Evolutionary conservation across 2,888 invertebrate genomes (phyloP).

Genomic region (Litoditis marina): DNA sequence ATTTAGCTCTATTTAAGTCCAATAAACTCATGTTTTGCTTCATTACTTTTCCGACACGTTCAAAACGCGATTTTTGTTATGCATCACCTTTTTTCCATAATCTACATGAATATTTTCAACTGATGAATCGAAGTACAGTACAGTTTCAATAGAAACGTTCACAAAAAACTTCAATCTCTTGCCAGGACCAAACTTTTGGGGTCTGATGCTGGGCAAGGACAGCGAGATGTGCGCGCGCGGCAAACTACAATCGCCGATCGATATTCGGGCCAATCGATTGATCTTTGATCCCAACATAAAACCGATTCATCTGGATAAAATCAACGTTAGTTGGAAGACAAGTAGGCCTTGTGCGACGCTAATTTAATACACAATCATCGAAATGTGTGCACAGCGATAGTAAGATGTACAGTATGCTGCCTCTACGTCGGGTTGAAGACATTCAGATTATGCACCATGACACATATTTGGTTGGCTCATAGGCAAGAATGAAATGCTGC

Average conservation of each 20-base stretch:
- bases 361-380: no score
- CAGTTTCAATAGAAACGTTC: background rate
- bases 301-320: constrained; percentile 86
- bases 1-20: no score
- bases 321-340: constrained; percentile 70
- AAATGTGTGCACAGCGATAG: no score
- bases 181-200: constrained; percentile 94
- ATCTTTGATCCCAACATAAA: constrained; percentile 91
- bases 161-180: constrained; percentile 54
- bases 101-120: background rate
- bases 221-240: constrained; percentile 97
- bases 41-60: no score
- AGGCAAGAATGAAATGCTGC: no score
- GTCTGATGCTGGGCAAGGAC: constrained; percentile 90
- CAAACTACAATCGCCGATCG: constrained; percentile 90
- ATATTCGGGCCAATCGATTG: constrained; percentile 86
- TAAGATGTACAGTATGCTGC: no score
- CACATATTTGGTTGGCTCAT: no score
- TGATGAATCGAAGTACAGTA: background rate
- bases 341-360: no score
- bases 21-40: no score
- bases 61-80: background rate
- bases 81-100: background rate
- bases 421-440: no score
- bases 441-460: no score